Base-by-base conservation (phyloP, 2,797 vertebrate genomes). In the Huso huso region DNA sequence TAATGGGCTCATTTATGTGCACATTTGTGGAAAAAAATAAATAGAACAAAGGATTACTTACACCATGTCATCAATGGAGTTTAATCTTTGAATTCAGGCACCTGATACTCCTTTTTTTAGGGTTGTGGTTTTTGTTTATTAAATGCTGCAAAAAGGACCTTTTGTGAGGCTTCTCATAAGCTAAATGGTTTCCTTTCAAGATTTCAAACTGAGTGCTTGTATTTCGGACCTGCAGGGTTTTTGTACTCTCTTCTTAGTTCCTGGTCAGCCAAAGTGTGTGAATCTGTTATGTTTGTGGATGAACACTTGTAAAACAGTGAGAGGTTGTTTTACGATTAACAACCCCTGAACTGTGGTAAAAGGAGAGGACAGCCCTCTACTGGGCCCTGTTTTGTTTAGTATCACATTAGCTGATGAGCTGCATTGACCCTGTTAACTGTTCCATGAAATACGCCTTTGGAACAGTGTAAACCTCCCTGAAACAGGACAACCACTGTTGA, bases 381-480 rank as follows among this genome's bases (percentile, higher is more conserved):
- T 85, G 81, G 81, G 78, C 78, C 79, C 70, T 64, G 79, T 73
- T 83, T 82, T 86, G 80, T 82, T 87, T 75, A 78, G 89, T 84
- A 88, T 86, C 86, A 89, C 86, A 84, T 86, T 83, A 87, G 78
- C 85, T 87, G 88, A 90, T 79, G 79, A 90, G 82, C 77, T 87
- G 80, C 85, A 88, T 86, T 92, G 86, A 91, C 86, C 85, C 84
- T 88, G 83, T 89, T 92, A 89, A 90, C 84, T 89, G 83, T 89
- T 89, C 88, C 89, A 90, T 92, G 87, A 94, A 94, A 91, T 89
- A 82, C 74, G 83, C 85, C 87, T 84, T 90, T 88, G 86, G 82
- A 89, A 84, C 81, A 86, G 82, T 72, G 78, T 83, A 90, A 88
- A 85, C 71, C 79, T 86, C 79, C 81, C 80, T 69, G 81, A 87